Percentiles rank a stretch among this genome's conserved stretches.
Evolutionary conservation across 1,140 invertebrate genomes (phyloP).

Genomic region (Drosophila varians): DNA sequence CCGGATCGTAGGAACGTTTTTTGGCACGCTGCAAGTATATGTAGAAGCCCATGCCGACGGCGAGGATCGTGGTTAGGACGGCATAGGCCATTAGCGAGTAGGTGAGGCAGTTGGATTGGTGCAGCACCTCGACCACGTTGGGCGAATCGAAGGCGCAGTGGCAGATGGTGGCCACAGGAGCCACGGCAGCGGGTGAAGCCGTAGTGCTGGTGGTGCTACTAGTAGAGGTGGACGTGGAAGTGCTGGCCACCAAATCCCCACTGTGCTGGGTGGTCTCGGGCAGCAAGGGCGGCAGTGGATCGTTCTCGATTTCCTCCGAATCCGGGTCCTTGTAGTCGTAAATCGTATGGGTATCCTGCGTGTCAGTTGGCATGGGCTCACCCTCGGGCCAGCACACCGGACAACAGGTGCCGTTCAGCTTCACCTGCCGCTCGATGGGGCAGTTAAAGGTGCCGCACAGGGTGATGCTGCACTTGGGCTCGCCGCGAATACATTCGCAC

Average conservation of each 20-base stretch:
- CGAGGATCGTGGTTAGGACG: slow-evolving; percentile 5
- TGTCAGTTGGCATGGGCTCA: slow-evolving; percentile 60
- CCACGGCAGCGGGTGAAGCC: slow-evolving; percentile 2
- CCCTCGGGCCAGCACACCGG: slow-evolving; percentile 76
- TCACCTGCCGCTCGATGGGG: slow-evolving; percentile 66
- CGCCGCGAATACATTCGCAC: slow-evolving; percentile 69
- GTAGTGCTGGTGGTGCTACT: slow-evolving; percentile 1
- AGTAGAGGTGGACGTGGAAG: background rate
- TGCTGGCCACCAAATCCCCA: slow-evolving; percentile 17
- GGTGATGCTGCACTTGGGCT: slow-evolving; percentile 65
- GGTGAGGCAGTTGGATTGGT: background rate
- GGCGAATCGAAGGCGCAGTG: slow-evolving; percentile 39
- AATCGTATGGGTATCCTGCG: slow-evolving; percentile 20
- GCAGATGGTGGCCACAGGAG: background rate
- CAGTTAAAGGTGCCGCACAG: slow-evolving; percentile 66
- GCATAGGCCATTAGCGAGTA: slow-evolving; percentile 2
- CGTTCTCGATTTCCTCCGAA: slow-evolving; percentile 1
- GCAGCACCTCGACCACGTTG: slow-evolving; percentile 51
- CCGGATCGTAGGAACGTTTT: slow-evolving; percentile 78
- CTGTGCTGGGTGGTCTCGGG: slow-evolving; percentile 5
- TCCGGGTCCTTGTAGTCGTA: slow-evolving; percentile 37
- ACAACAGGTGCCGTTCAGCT: slow-evolving; percentile 66
- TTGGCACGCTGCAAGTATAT: slow-evolving; percentile 62
- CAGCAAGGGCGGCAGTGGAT: slow-evolving; percentile 8
- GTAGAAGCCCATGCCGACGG: slow-evolving; percentile 17